Conservation (phyloP, 2,113 vertebrate genomes). For the Lycocorax pyrrhopterus region DNA sequence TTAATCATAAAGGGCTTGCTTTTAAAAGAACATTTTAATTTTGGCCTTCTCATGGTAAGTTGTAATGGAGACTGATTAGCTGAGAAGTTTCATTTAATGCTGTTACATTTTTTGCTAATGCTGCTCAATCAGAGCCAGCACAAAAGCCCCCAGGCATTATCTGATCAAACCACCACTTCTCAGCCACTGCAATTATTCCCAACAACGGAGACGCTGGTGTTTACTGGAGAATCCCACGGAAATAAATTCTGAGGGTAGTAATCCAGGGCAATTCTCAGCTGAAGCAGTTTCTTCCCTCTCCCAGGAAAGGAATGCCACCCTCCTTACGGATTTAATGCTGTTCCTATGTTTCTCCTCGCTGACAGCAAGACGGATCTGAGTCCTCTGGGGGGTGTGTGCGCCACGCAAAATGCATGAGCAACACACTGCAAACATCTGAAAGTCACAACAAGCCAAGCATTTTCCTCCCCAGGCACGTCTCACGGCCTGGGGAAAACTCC, state of each 20-base stretch:
- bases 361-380: not conserved
- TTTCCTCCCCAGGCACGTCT: not conserved
- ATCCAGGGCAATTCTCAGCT: not conserved
- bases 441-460: not conserved
- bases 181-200: not conserved
- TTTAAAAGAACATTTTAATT: not conserved
- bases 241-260: not conserved
- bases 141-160: not conserved
- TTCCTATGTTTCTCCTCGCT: not conserved
- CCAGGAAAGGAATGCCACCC: not conserved
- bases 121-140: not conserved
- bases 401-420: not conserved
- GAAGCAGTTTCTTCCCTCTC: not conserved
- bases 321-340: fast-evolving
- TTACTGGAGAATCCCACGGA: not conserved
- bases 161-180: not conserved
- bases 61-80: constrained; percentile 11
- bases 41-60: not conserved
- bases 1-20: not conserved
- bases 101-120: not conserved
- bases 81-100: not conserved
- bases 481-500: fast-evolving
- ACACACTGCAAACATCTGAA: not conserved
- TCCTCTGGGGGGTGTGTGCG: not conserved
- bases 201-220: fast-evolving